Evolutionary conservation across 2,797 vertebrate species (phyloP).

Genomic region (Girardinus metallicus): DNA sequence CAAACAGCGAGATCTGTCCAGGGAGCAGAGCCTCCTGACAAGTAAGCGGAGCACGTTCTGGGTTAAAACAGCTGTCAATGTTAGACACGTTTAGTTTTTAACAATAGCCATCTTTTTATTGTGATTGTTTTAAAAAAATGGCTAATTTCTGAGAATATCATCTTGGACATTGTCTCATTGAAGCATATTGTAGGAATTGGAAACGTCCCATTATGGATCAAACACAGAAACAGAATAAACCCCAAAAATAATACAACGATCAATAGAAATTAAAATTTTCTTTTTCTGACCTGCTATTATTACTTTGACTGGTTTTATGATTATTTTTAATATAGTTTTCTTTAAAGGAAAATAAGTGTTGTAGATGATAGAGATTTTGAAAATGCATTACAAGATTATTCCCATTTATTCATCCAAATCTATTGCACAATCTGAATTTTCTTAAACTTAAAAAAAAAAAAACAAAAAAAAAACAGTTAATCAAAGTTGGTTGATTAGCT

Average conservation of each 20-base stretch:
- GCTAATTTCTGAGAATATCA: not conserved
- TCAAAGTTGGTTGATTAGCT: not conserved
- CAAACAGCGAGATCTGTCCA: not conserved
- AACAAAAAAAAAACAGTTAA: not conserved
- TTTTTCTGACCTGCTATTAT: not conserved
- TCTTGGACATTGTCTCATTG: not conserved
- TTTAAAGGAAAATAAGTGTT: not conserved
- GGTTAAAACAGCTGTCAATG: not conserved
- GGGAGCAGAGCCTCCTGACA: not conserved
- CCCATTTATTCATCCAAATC: not conserved
- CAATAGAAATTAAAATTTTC: not conserved
- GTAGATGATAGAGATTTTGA: not conserved
- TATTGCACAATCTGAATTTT: not conserved
- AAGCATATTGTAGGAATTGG: not conserved
- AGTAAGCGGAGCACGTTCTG: not conserved
- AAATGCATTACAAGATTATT: not conserved
- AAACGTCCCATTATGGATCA: not conserved
- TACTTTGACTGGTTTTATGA: not conserved
- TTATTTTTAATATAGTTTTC: too few species aligned
- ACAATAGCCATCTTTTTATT: not conserved
- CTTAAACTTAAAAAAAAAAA: not conserved
- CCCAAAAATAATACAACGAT: not conserved
- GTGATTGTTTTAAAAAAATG: not conserved
- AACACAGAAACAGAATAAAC: not conserved
- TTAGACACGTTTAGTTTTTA: not conserved